phyloP scores from a whole-genome alignment of 2,113 vertebrate genomes.

The Atlantisia rogersi region DNA sequence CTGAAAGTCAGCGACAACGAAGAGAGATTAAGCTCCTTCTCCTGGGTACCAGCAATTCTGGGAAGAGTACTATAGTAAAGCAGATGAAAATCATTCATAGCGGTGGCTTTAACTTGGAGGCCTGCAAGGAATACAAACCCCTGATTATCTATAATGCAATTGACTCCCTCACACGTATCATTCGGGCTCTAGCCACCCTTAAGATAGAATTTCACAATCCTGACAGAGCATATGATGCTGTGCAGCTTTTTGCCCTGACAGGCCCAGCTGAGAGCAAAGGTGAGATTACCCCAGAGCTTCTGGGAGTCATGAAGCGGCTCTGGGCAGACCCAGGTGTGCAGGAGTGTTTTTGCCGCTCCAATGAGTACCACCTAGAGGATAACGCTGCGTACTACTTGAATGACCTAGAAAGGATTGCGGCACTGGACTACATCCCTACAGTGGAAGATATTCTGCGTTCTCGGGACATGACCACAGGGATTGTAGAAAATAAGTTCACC shows the following conservation, averaged over 20 bases:
- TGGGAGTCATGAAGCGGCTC: constrained; percentile 95
- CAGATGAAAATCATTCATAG: constrained; percentile 99
- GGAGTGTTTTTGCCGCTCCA: constrained; percentile 96
- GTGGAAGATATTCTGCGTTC: constrained; percentile 98
- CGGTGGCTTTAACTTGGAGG: constrained; percentile 96
- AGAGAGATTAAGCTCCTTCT: constrained; percentile 97
- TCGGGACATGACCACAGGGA: constrained; percentile 99
- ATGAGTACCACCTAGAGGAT: constrained; percentile 98
- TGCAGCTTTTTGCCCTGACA: constrained; percentile 96
- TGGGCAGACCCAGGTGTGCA: constrained; percentile 96
- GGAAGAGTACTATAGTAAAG: constrained; percentile 98
- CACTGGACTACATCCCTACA: constrained; percentile 93
- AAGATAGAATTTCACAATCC: constrained; percentile 98
- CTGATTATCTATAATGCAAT: constrained; percentile 99
- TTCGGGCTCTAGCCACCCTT: constrained; percentile 92
- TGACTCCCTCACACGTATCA: constrained; percentile 97
- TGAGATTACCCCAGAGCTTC: constrained; percentile 94
- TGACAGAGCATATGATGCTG: constrained; percentile 94
- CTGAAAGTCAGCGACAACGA: constrained; percentile 95
- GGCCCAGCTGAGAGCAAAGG: constrained; percentile 97
- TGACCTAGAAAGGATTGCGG: constrained; percentile 95
- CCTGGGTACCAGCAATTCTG: constrained; percentile 98
- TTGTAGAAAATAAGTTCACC: constrained; percentile 99
- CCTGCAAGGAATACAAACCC: constrained; percentile 98
- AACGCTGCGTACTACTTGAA: constrained; percentile 98